These are phyloP conservation scores for Achlya flavicornis DNA, from an alignment of 2,888 invertebrate species.

Conservation along the genomic window DNA sequence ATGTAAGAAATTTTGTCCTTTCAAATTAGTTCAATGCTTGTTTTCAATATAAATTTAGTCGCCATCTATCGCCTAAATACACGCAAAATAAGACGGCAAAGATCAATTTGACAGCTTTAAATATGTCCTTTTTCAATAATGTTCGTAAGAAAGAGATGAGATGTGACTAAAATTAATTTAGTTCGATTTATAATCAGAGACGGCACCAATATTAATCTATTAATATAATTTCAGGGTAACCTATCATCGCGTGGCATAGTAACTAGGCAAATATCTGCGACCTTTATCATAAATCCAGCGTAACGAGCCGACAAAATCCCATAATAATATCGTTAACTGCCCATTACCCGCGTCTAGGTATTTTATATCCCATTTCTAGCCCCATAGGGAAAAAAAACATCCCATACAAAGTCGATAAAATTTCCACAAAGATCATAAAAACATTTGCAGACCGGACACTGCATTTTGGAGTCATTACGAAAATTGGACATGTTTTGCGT, in stretches of 20 bases:
- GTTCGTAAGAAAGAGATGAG: no score
- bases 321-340: conserved; percentile 25
- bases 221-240: no score
- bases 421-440: conserved; percentile 36
- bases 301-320: conserved; percentile 20
- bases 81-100: no score
- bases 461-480: conserved; percentile 31
- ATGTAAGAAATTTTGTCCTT: no score
- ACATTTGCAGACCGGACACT: conserved; percentile 26
- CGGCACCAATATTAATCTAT: no score
- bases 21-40: no score
- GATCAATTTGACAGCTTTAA: no score
- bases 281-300: background rate
- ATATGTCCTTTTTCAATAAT: no score
- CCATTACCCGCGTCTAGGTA: conserved; percentile 40
- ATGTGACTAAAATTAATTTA: no score
- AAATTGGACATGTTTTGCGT: conserved; percentile 27
- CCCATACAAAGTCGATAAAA: conserved; percentile 31
- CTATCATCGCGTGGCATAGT: background rate
- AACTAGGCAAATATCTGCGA: background rate
- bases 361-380: conserved; percentile 36
- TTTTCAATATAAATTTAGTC: no score
- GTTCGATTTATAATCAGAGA: no score
- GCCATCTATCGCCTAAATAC: no score
- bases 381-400: conserved; percentile 32